phyloP scores from a whole-genome alignment of 2,888 invertebrate genomes.

The Petrolisthes manimaculis region DNA sequence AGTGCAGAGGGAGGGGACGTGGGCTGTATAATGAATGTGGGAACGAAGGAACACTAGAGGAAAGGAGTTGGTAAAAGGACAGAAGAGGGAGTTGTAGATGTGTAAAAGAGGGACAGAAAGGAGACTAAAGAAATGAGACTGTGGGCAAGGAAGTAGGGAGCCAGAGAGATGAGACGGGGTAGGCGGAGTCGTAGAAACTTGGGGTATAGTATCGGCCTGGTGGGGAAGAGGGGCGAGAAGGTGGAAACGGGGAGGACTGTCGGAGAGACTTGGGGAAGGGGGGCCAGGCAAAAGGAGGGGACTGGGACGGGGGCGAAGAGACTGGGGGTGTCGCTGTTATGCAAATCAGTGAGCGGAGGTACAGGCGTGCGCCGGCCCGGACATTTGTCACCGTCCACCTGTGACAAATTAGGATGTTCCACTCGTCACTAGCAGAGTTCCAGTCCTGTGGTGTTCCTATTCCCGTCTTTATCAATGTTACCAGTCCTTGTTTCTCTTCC shows the following conservation, averaged over 20 bases:
- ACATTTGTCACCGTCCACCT: slow-evolving; percentile 56
- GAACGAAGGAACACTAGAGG: neutral
- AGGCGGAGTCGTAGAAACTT: neutral
- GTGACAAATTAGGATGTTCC: slow-evolving; percentile 59
- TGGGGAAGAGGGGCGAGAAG: no score
- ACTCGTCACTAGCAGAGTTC: slow-evolving; percentile 17
- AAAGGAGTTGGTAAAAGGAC: no score
- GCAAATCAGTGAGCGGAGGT: slow-evolving; percentile 42
- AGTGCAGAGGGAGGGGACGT: neutral
- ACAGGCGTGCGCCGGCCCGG: slow-evolving; percentile 44
- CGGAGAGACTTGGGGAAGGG: neutral
- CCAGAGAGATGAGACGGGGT: neutral
- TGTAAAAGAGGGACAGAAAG: neutral
- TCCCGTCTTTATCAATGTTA: neutral
- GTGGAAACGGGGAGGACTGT: no score
- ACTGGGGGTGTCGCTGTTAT: slow-evolving; percentile 39
- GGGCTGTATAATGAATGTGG: neutral
- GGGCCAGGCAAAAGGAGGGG: neutral
- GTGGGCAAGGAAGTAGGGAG: no score
- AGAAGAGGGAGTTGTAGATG: neutral
- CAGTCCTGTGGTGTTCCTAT: neutral
- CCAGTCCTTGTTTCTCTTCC: neutral
- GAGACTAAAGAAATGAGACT: no score
- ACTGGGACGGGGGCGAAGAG: neutral
- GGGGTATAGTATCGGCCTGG: neutral